Evolutionary conservation across 2,113 vertebrate species (phyloP).

Genomic region (Chrysemys picta): DNA sequence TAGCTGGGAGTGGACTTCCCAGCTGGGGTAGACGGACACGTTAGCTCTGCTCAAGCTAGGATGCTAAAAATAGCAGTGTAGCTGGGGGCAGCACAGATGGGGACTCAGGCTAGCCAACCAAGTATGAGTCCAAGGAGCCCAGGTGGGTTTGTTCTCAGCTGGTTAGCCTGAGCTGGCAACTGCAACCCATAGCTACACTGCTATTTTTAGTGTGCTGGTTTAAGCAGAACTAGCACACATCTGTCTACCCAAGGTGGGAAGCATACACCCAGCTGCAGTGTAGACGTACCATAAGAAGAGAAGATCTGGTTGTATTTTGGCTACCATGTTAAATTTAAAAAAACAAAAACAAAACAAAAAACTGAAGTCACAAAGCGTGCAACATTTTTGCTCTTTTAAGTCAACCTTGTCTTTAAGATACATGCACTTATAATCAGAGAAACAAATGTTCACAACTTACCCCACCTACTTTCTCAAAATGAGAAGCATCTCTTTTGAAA

Average conservation of each 20-base stretch:
- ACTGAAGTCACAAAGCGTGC: neutral
- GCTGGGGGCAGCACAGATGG: neutral
- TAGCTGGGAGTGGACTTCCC: no score
- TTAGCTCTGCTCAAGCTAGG: no score
- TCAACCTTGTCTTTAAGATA: neutral
- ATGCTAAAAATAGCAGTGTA: neutral
- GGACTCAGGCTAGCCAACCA: neutral
- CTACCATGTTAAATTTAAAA: neutral
- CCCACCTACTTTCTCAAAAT: conserved; percentile 94
- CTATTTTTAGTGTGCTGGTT: neutral
- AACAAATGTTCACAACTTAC: conserved; percentile 80
- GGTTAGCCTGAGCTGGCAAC: neutral
- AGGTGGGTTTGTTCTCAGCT: neutral
- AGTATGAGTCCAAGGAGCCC: neutral
- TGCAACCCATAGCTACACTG: neutral
- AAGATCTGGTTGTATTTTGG: neutral
- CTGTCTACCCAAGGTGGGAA: neutral
- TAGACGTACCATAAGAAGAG: neutral
- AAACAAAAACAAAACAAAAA: neutral
- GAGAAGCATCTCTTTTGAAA: conserved; percentile 87
- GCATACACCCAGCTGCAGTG: neutral
- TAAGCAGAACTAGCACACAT: neutral
- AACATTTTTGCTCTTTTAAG: neutral
- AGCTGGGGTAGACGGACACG: no score
- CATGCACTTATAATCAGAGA: neutral